Conservation (phyloP, 2,113 vertebrate genomes). For the Vicugna pacos region DNA sequence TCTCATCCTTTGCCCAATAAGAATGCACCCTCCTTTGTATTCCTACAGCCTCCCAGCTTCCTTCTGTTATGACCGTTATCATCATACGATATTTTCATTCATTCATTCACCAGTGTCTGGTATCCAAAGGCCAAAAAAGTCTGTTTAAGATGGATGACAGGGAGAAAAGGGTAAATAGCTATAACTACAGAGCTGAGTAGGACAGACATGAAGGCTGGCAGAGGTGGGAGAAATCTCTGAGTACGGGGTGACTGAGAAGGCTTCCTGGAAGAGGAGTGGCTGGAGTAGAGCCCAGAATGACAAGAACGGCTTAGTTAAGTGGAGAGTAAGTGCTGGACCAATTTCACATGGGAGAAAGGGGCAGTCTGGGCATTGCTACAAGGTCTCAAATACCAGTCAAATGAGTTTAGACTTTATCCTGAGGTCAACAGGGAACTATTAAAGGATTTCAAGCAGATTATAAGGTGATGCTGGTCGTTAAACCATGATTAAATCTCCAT, state of each 20-base stretch:
- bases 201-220: neutral
- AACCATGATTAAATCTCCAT: neutral
- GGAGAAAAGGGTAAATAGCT: neutral
- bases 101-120: neutral
- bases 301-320: neutral
- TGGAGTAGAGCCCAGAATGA: neutral
- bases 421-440: neutral
- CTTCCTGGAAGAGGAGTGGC: neutral
- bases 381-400: neutral
- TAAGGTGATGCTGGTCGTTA: neutral
- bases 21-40: neutral
- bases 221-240: neutral
- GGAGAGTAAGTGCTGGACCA: neutral
- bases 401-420: neutral
- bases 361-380: neutral
- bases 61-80: neutral
- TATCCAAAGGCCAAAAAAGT: neutral
- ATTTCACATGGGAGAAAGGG: neutral
- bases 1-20: neutral
- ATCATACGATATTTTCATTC: neutral
- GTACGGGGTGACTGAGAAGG: neutral
- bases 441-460: neutral
- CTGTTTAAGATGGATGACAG: neutral
- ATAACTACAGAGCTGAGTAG: neutral
- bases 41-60: neutral